Evolutionary conservation across 2,888 invertebrate genomes (phyloP), one percentile per base, ranked within the genome.

Genomic region (Adelognathus sp.): DNA sequence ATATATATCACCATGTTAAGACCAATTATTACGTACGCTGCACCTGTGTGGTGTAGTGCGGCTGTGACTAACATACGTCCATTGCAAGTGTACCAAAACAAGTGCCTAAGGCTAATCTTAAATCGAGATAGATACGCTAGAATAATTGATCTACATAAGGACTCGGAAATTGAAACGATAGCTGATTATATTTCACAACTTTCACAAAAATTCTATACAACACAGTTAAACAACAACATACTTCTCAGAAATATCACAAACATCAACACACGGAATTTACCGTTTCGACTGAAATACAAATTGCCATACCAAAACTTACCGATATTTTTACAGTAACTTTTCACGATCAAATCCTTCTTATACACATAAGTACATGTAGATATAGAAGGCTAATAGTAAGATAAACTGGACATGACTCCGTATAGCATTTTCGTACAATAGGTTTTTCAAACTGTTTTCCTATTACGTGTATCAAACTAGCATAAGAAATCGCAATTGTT

Each of bases 1-100:
- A 81, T 87, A 11, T 87, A 87, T 16, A 85, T 75, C 70, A 76
- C 79, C 60, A 70, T 85, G 5, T 52, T 85, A 2, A 74, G 83
- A 67, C 84, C 84, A 0, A 83, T 83, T 5, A 50, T 84, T 5
- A 76, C 80, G 11, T 87, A 86, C 56, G 86, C 84, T 0, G 80
- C 83, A 14, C 86, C 86, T 36, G 81, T 82, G 0, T 86, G 83
- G 84, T 83, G 84, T 39, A 72, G 72, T 16, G 71, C 77, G 7
- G 67, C 82, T 2, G 46, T 41, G 5, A 73, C 77, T 2, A 74
- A 78, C 7, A 29, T 82, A 0, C 63, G 66, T 21, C 21, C 16
- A 4, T 39, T 84, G 1, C 85, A 85, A 80, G 52, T 50, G 2
- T 52, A 74, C 1, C 85, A 86, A 75, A 86, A 86, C 63, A 83